phyloP scores from a whole-genome alignment of 30 jellyfish, hydroid and myxozoan species.

The Turritopsis dohrnii region DNA sequence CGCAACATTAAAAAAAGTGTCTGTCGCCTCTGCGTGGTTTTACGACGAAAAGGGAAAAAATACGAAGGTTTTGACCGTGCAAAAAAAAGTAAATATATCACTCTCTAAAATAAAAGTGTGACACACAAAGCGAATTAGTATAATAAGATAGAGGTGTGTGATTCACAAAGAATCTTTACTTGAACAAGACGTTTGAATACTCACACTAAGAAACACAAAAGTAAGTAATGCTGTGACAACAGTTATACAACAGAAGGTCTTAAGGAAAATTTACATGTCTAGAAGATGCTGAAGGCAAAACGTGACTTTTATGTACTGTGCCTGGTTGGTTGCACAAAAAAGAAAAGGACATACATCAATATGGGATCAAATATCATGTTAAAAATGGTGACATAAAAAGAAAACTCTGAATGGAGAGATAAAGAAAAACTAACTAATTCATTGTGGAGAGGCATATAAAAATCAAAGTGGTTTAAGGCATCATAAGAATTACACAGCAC shows the following conservation, averaged over 20 bases:
- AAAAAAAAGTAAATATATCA: too few species aligned
- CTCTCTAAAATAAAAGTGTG: too few species aligned
- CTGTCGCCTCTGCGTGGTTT: too few species aligned
- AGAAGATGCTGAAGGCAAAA: constrained; percentile 71
- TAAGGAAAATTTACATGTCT: constrained; percentile 49
- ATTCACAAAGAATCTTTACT: too few species aligned
- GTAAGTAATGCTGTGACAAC: constrained; percentile 7
- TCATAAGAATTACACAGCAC: constrained; percentile 82
- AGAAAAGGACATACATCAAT: constrained; percentile 65
- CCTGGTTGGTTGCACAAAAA: constrained; percentile 85
- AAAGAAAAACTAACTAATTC: constrained; percentile 65
- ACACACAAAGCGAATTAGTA: too few species aligned
- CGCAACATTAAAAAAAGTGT: too few species aligned
- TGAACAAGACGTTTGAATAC: too few species aligned
- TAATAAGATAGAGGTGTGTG: too few species aligned
- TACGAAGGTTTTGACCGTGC: too few species aligned
- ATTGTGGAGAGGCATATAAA: constrained; percentile 90
- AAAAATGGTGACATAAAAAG: constrained; percentile 75
- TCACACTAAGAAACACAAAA: too few species aligned
- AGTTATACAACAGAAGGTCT: constrained; percentile 38
- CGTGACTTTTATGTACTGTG: constrained; percentile 78
- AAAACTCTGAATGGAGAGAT: constrained; percentile 37
- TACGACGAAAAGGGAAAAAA: too few species aligned
- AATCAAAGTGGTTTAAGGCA: too few species aligned
- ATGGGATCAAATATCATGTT: constrained; percentile 89